Base-by-base conservation (phyloP, 2,113 vertebrate species). In the Madoqua kirkii region DNA sequence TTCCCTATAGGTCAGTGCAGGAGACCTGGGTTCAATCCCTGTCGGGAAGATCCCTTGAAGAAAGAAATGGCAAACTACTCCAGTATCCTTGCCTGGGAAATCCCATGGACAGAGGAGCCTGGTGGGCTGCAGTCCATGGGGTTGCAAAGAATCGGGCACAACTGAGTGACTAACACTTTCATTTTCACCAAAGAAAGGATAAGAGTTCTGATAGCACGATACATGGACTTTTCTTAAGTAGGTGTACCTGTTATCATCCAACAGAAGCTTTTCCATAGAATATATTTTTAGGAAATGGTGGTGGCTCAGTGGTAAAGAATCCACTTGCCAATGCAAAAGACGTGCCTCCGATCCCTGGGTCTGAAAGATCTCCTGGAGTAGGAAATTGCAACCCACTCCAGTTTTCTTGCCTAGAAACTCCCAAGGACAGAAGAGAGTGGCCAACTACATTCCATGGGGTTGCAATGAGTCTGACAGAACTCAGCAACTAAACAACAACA, bases 391-490 rank as follows among this genome's bases (percentile, higher is more conserved):
- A 3, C 12, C 71, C 71, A 76, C 1, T 76, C 36, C 71, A 76
- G 36, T 76, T 43, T 76, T 76, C 71, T 76, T 43, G 71, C 71
- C 12, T 76, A 40, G 71, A 76, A 27, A 27, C 71, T 27, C 23
- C 3, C 71, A 76, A 7, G 21, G 36, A 76, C 10, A 76, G 12
- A 76, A 27, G 2, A 43, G 1, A 40, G 21, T 43, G 71, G 71
- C 36, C 36, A 43, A 25, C 36, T 43, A 7, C 36, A 76, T 21
- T 76, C 36, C 71, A 76, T 14, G 6, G 36, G 36, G 71, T 25
- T 2, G 23, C 23, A 76, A 43, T 7, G 23, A 4, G 36, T 43
- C 71, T 43, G 36, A 27, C 36, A 76, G 0, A 0, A 76, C 6
- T 76, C 71, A 76, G 36, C 0, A 0, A 43, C 21, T 43, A 43